These are phyloP conservation scores for Pterostichus niger DNA, from an alignment of 2,888 invertebrate species.

Conservation along the genomic window DNA sequence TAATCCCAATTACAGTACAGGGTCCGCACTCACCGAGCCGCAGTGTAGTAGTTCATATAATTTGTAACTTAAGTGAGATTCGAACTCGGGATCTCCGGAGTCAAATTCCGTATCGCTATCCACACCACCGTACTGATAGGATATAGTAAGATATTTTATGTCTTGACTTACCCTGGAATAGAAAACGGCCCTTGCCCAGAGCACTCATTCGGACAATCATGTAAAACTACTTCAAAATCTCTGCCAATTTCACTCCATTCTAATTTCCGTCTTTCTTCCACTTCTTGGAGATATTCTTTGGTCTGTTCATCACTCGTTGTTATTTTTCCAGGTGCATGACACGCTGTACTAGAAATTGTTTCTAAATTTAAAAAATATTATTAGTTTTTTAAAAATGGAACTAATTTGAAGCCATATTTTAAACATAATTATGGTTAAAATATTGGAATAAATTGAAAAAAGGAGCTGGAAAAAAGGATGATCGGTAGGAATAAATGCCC, in stretches of 20 bases:
- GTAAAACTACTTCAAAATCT: constrained; percentile 82
- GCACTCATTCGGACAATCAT: constrained; percentile 83
- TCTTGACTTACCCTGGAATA: constrained; percentile 76
- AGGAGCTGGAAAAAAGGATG: constrained; percentile 37
- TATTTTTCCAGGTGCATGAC: not conserved
- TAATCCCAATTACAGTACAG: too few species aligned
- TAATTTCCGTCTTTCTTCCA: constrained; percentile 79
- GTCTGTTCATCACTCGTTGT: constrained; percentile 71
- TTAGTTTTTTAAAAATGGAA: not conserved
- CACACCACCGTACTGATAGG: too few species aligned
- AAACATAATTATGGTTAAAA: not conserved
- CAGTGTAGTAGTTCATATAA: too few species aligned
- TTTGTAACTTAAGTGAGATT: too few species aligned
- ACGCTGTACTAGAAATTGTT: constrained; percentile 14
- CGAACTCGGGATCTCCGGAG: too few species aligned
- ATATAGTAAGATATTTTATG: too few species aligned
- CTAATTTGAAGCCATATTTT: too few species aligned
- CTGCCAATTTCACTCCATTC: constrained; percentile 80
- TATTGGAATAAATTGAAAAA: not conserved
- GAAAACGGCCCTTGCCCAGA: constrained; percentile 78
- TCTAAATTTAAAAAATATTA: not conserved
- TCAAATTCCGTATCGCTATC: too few species aligned
- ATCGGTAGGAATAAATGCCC: constrained; percentile 64
- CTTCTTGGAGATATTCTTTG: constrained; percentile 77
- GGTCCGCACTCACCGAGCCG: too few species aligned